Percentiles rank a stretch among this genome's conserved stretches.
Conservation (phyloP, 2,113 vertebrate species). For the Thalassarche chlororhynchos region DNA sequence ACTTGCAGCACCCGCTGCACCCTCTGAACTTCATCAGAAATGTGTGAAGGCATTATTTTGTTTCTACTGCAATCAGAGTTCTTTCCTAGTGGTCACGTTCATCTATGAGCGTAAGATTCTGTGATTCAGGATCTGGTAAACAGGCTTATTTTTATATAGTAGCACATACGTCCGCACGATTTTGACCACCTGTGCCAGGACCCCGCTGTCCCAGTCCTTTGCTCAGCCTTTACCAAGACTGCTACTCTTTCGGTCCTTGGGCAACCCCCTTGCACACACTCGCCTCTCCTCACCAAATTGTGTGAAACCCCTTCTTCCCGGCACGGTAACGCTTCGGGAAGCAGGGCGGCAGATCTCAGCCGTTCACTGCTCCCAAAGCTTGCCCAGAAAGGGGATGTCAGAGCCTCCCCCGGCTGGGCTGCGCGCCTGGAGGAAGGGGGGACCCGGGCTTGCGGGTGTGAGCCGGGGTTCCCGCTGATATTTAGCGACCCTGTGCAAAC, state of each 20-base stretch:
- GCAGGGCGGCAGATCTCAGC: neutral
- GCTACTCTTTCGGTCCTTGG: neutral
- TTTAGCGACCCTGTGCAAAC: accelerated
- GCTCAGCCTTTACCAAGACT: neutral
- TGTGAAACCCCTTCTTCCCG: neutral
- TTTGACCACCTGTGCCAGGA: neutral
- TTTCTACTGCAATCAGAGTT: neutral
- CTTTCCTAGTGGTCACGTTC: neutral
- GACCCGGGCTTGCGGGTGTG: accelerated
- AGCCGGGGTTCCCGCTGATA: accelerated
- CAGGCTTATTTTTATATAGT: accelerated
- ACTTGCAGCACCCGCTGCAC: neutral
- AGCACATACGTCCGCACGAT: accelerated
- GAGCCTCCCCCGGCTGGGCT: accelerated
- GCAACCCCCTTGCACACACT: neutral
- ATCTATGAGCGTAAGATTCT: neutral
- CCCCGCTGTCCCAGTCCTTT: accelerated
- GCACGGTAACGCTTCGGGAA: neutral
- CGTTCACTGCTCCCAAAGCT: neutral
- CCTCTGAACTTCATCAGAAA: neutral
- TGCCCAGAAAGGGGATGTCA: accelerated
- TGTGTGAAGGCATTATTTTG: neutral
- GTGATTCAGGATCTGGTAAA: neutral
- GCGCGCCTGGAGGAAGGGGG: too few species aligned
- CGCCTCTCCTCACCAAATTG: accelerated